Percentiles rank a stretch among this genome's conserved stretches.
phyloP scores from a whole-genome alignment of 2,113 vertebrate species.

The Tychaedon coryphoeus region DNA sequence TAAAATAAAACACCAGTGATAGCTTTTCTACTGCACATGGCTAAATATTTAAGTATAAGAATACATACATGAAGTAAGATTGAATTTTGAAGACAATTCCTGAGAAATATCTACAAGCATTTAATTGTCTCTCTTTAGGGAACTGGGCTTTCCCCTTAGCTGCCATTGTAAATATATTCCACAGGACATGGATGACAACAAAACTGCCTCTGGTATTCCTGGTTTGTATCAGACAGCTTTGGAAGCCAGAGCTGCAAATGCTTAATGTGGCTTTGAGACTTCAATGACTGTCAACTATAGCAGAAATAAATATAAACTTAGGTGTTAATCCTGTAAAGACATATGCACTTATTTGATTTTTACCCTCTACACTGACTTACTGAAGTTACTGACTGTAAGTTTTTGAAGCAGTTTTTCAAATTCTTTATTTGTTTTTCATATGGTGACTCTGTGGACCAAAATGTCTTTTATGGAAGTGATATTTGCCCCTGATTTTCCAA shows the following conservation, averaged over 20 bases:
- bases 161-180: neutral
- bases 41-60: neutral
- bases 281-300: neutral
- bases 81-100: neutral
- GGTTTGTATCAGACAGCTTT: neutral
- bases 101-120: neutral
- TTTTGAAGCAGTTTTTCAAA: neutral
- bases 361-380: neutral
- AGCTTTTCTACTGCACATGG: neutral
- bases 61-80: neutral
- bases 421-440: neutral
- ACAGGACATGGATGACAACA: neutral
- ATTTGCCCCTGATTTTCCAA: neutral
- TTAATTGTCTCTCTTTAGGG: neutral
- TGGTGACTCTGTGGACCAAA: neutral
- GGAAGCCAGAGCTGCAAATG: neutral
- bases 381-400: neutral
- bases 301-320: neutral
- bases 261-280: neutral
- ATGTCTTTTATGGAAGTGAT: neutral
- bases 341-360: neutral
- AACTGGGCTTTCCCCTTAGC: neutral
- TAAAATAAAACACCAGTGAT: neutral
- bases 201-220: neutral
- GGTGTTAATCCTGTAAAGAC: neutral